Base-by-base conservation (phyloP, 2,888 invertebrate genomes). In the Pedicia rivosa region DNA sequence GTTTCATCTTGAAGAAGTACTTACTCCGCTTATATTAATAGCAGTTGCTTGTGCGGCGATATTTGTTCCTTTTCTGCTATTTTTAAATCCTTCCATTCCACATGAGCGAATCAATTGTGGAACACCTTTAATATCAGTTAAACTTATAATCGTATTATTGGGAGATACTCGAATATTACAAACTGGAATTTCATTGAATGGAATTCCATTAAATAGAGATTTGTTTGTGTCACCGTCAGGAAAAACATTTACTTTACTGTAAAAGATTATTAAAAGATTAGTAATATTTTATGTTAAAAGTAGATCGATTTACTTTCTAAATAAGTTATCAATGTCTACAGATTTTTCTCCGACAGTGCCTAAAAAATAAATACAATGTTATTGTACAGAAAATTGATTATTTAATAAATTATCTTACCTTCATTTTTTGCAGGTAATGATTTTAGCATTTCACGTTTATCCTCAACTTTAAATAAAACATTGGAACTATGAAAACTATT, bases 31-130 rank as follows among this genome's bases (percentile, higher is more conserved):
- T 47, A 91, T 63, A 40, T 68, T 74, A 37, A 91, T 74, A 16
- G 87, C 94, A 16, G 92, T 86, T 9, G 92, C 84, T 62, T 97
- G 94, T 2, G 92, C 95, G 26, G 95, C 95, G 50, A 95, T 81
- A 55, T 91, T 94, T 4, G 95, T 95, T 42, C 94, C 94, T 61
- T 95, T 95, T 47, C 81, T 77, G 0, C 91, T 78, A 57, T 94
- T 87, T 62, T 90, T 92, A 53, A 92, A 97, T 5, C 95, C 95
- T 57, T 94, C 94, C 48, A 78, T 68, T 2, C 94, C 92, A 63
- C 87, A 82, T 1, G 83, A 79, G 26, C 77, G 63, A 14, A 75
- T 67, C 8, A 80, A 47, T 50, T 77, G 69, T 0, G 67, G 57
- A 4, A 53, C 48, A 40, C 73, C 87, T 55, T 68, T 68, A 40